Evolutionary conservation across 37 sponge, comb jelly and placozoan species (phyloP).

Genomic region (Spongilla lacustris): DNA sequence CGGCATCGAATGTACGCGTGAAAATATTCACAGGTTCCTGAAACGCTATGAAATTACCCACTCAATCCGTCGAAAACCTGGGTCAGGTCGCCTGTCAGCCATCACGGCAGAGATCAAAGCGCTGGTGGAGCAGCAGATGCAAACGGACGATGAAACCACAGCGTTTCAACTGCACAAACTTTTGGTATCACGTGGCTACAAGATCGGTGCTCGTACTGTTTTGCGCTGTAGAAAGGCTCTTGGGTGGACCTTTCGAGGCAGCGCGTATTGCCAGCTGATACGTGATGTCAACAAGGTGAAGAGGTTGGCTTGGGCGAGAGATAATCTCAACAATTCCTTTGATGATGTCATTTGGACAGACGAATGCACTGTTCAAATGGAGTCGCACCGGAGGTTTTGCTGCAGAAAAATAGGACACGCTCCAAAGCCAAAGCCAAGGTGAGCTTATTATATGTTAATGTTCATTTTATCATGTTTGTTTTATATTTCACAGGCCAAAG

Average conservation of each 20-base stretch:
- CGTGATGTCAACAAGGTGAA: slow-evolving; percentile 30
- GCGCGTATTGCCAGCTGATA: slow-evolving; percentile 49
- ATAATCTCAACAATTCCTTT: slow-evolving; percentile 11
- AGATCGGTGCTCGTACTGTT: slow-evolving; percentile 11
- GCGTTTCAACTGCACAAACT: slow-evolving; percentile 26
- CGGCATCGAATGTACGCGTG: neutral
- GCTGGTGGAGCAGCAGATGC: slow-evolving; percentile 22
- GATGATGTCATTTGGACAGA: slow-evolving; percentile 32
- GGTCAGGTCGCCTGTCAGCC: slow-evolving; percentile 22
- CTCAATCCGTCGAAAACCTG: slow-evolving; percentile 12
- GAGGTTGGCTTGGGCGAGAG: slow-evolving; percentile 24
- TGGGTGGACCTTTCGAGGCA: slow-evolving; percentile 50
- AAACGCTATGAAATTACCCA: neutral
- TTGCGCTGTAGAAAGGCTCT: slow-evolving; percentile 15
- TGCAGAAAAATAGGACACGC: slow-evolving; percentile 39
- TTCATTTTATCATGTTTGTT: neutral
- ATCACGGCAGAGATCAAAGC: slow-evolving; percentile 14
- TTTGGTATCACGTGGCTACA: neutral
- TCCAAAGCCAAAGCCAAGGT: slow-evolving; percentile 38
- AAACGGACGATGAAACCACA: slow-evolving; percentile 32
- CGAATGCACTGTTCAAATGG: slow-evolving; percentile 27
- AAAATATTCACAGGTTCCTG: slow-evolving; percentile 12
- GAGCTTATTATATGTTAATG: neutral
- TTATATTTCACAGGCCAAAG: slow-evolving; percentile 22
- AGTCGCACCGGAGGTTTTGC: slow-evolving; percentile 39